Conservation (phyloP, 2,888 invertebrate species). For the Orgyia antiqua region DNA sequence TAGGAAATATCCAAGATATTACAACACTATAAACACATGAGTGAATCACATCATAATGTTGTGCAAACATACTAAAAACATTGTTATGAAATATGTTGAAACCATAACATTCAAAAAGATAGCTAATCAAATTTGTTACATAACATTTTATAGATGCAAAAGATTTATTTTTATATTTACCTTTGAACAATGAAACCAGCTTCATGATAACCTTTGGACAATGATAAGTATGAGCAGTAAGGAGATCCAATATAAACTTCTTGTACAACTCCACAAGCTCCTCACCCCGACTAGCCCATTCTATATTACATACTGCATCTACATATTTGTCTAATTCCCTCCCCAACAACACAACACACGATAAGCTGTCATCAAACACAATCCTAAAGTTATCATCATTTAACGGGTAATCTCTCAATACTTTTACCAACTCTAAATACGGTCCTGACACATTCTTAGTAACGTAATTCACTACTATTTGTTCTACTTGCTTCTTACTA, state of each 20-base stretch:
- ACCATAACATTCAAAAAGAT: too few relatives aligned
- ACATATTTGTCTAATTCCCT: slow-evolving; percentile 57
- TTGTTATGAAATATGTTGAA: too few relatives aligned
- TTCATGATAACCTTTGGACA: slow-evolving; percentile 52
- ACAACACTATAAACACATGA: too few relatives aligned
- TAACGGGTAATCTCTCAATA: slow-evolving; percentile 57
- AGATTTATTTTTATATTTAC: too few relatives aligned
- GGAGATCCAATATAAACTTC: slow-evolving; percentile 52
- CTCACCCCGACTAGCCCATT: slow-evolving; percentile 53
- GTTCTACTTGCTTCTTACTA: slow-evolving; percentile 62
- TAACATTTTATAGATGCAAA: too few relatives aligned
- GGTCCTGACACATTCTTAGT: slow-evolving; percentile 51
- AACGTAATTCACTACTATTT: slow-evolving; percentile 55
- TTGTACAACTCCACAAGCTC: slow-evolving; percentile 50
- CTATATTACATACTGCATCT: slow-evolving; percentile 51
- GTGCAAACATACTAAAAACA: too few relatives aligned
- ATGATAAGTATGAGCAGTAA: slow-evolving; percentile 69
- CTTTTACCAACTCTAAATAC: slow-evolving; percentile 67
- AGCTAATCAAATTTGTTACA: too few relatives aligned
- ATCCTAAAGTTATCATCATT: slow-evolving; percentile 61
- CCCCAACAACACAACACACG: slow-evolving; percentile 58
- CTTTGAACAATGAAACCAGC: slow-evolving; percentile 61
- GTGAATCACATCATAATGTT: too few relatives aligned
- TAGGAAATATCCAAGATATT: too few relatives aligned
- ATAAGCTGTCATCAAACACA: slow-evolving; percentile 59